Percentiles rank a stretch among this genome's conserved stretches.
phyloP scores from a whole-genome alignment of 2,888 invertebrate genomes.

The Tuta absoluta region DNA sequence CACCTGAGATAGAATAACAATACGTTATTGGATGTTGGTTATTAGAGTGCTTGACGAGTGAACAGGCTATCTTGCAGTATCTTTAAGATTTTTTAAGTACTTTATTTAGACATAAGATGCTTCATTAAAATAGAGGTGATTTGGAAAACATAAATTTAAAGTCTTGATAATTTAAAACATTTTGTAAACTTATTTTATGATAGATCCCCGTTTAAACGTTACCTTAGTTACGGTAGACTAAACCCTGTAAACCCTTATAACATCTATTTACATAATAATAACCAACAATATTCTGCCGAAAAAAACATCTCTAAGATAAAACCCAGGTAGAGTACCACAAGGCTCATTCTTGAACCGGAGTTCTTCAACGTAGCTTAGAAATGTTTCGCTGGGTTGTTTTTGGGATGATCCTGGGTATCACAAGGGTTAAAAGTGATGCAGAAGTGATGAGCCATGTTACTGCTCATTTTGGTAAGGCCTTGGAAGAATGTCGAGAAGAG shows the following conservation, averaged over 20 bases:
- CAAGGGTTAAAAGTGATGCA: slow-evolving; percentile 54
- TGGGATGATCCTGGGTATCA: slow-evolving; percentile 42
- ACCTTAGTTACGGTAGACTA: slow-evolving; percentile 2
- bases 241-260: neutral
- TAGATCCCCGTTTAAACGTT: neutral
- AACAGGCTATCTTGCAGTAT: too few relatives aligned
- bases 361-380: slow-evolving; percentile 19
- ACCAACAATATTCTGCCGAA: slow-evolving; percentile 26
- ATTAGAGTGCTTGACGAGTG: too few relatives aligned
- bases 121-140: too few relatives aligned
- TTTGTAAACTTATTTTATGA: neutral
- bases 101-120: too few relatives aligned
- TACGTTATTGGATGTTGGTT: too few relatives aligned
- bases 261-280: slow-evolving; percentile 20
- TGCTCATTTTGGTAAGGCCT: slow-evolving; percentile 68
- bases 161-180: neutral
- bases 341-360: slow-evolving; percentile 13
- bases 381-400: slow-evolving; percentile 39
- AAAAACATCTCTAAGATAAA: slow-evolving; percentile 31
- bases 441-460: slow-evolving; percentile 77
- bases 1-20: too few relatives aligned
- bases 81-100: too few relatives aligned
- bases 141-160: too few relatives aligned
- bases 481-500: slow-evolving; percentile 70
- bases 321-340: slow-evolving; percentile 13